These are phyloP conservation scores for Nesidiocoris tenuis DNA, from an alignment of 2,888 invertebrate genomes.

Conservation along the genomic window DNA sequence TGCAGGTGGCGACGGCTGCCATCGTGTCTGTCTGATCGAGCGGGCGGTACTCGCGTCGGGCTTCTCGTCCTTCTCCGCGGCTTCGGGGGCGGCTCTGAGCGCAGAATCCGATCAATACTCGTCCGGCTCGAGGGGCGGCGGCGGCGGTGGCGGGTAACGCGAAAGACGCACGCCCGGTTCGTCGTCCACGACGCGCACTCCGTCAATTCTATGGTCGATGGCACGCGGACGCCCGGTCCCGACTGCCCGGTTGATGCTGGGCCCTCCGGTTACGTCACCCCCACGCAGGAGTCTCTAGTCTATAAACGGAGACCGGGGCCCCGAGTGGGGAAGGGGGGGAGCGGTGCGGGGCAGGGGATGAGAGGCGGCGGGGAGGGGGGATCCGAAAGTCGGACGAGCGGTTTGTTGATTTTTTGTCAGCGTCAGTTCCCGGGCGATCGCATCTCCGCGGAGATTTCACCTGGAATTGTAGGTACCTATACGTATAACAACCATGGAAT, in stretches of 20 bases:
- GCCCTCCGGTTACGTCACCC: neutral
- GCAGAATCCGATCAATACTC: slow-evolving; percentile 41
- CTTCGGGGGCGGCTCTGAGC: slow-evolving; percentile 13
- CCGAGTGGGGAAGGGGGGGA: too few species aligned
- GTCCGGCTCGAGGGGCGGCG: neutral
- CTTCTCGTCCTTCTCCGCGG: slow-evolving; percentile 6
- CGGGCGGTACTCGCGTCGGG: slow-evolving; percentile 7
- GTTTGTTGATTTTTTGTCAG: too few species aligned
- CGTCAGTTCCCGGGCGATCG: too few species aligned
- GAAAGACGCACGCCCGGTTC: neutral
- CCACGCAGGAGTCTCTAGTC: neutral
- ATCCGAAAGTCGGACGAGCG: neutral
- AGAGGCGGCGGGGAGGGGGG: neutral
- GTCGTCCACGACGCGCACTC: neutral
- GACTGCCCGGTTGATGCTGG: neutral
- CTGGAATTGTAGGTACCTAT: too few species aligned
- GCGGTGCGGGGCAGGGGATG: neutral
- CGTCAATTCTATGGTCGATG: neutral
- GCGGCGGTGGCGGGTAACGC: neutral
- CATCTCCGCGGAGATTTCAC: too few species aligned
- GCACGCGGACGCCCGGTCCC: neutral
- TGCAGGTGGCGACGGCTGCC: slow-evolving; percentile 88
- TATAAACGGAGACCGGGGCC: neutral
- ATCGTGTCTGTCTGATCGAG: slow-evolving; percentile 58
- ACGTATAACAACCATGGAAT: too few species aligned